Base-by-base conservation (phyloP, 2,113 vertebrate genomes). In the Microcebus jonahi region DNA sequence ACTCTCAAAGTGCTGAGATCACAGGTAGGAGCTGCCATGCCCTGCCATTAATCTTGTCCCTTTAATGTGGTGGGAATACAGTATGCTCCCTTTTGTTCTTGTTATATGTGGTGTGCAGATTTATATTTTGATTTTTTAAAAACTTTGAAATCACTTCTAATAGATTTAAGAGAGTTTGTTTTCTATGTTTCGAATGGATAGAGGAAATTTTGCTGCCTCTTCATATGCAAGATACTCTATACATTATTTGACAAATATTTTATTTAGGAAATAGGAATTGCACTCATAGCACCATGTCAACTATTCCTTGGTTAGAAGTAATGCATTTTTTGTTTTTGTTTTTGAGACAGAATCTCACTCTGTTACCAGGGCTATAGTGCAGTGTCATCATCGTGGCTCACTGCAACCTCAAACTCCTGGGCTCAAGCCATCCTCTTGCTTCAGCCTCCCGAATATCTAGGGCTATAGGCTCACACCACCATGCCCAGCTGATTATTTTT, bases 241-340 rank as follows among this genome's bases (percentile, higher is more conserved):
- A 95, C 75, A 57, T 88, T 84, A 94, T 94, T 88, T 95, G 36
- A 88, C 36, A 76, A 61, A 71, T 88, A 55, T 85, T 53, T 53
- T 53, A 53, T 53, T 85, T 79, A 67, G 18, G 81, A 77, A 73
- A 77, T 81, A 81, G 12, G 83, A 73, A 71, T 83, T 94, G 63
- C 6, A 79, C 65, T 8, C 29, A 61, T 87, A 90, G 55, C 2
- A 82, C n/a, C 12, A 25, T 81, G 45, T 90, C 63, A 76, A 23
- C 86, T 85, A 59, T 90, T 92, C n/a, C 11, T 96, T 92, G 8
- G 48, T 91, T 96, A 61, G 45, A 76, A 90, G 55, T 36, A 82
- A 61, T 59, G 55, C 25, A 48, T 71, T 77, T 50, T 50, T 50
- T 50, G 48, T 50, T 50, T 50, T 50, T 53, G 14, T 61, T 27